phyloP scores from a whole-genome alignment of 2,113 vertebrate species.

The Dipodomys spectabilis region DNA sequence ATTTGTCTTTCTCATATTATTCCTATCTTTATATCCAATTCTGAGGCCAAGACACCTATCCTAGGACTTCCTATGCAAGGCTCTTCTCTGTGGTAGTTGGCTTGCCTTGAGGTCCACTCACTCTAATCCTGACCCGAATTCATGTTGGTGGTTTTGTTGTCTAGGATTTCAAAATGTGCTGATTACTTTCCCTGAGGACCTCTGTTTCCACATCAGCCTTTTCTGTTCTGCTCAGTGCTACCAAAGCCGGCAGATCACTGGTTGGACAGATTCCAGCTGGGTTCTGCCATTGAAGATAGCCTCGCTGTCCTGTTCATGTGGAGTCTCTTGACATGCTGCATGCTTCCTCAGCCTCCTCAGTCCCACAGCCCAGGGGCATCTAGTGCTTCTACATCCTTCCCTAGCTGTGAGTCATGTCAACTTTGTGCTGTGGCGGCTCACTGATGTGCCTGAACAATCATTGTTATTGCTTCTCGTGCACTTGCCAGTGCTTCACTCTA shows the following conservation, averaged over 20 bases:
- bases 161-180: neutral
- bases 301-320: too few relatives aligned
- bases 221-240: neutral
- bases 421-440: neutral
- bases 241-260: neutral
- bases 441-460: neutral
- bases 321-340: neutral
- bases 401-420: neutral
- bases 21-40: too few relatives aligned
- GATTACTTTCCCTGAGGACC: neutral
- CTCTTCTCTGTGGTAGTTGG: neutral
- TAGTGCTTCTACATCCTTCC: neutral
- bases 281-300: neutral
- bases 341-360: neutral
- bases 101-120: neutral
- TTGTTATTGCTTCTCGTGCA: neutral
- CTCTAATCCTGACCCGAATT: neutral
- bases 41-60: neutral
- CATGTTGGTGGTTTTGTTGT: neutral
- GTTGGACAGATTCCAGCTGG: neutral
- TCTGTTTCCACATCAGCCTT: neutral
- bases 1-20: neutral
- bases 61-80: neutral
- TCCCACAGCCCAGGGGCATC: neutral
- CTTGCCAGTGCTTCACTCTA: neutral